Conservation (phyloP, 1,140 invertebrate species). For the Bombyx mandarina region DNA sequence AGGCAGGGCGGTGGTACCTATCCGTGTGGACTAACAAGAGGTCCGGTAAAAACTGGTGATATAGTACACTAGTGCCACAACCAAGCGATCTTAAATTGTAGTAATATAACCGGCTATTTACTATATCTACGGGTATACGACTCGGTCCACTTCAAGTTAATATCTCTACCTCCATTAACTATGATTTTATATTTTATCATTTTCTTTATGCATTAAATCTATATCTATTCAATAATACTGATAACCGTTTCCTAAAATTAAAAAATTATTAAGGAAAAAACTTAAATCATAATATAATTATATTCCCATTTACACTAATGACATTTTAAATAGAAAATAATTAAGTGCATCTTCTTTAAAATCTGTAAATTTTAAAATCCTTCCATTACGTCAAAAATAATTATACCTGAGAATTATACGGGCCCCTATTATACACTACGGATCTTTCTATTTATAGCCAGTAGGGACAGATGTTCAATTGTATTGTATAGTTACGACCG, state of each 20-base stretch:
- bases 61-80: no score
- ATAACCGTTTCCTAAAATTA: conserved; percentile 10
- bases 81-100: no score
- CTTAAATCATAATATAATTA: conserved; percentile 8
- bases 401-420: conserved; percentile 5
- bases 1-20: no score
- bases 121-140: no score
- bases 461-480: not conserved
- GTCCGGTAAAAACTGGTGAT: no score
- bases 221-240: conserved; percentile 11
- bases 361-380: conserved; percentile 10
- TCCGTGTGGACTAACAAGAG: no score
- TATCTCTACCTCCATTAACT: no score
- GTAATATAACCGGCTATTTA: no score
- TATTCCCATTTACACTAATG: conserved; percentile 12
- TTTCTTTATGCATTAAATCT: conserved; percentile 11
- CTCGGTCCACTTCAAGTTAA: no score
- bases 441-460: conserved; percentile 2
- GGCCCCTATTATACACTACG: conserved; percentile 4
- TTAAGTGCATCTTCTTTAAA: conserved; percentile 11
- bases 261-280: conserved; percentile 9
- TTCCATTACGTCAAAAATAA: conserved; percentile 8
- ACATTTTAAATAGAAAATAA: conserved; percentile 15
- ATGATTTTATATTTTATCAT: conserved; percentile 6
- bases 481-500: conserved; percentile 4